These are phyloP conservation scores for Pipa parva DNA, from an alignment of 2,113 vertebrate species.

Conservation along the genomic window DNA sequence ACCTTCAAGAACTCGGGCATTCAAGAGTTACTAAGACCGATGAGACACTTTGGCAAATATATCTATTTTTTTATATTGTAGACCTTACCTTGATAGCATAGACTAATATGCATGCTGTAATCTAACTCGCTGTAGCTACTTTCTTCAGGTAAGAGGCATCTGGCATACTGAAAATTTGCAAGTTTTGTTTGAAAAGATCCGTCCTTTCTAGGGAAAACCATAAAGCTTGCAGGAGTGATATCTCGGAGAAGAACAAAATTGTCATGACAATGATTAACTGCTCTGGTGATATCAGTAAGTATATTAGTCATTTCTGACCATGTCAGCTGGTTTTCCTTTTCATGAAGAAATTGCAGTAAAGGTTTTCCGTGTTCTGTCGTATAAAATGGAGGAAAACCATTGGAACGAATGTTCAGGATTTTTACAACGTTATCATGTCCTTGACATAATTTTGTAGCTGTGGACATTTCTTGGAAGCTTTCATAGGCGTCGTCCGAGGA, in stretches of 20 bases:
- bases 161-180: conserved; percentile 27
- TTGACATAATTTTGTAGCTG: conserved; percentile 23
- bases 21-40: too few species aligned
- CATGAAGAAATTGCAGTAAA: conserved; percentile 31
- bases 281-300: conserved; percentile 25
- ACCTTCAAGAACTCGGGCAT: too few species aligned
- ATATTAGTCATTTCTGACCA: conserved; percentile 19
- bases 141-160: too few species aligned
- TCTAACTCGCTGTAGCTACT: too few species aligned
- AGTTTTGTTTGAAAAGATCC: conserved; percentile 26
- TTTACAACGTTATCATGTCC: conserved; percentile 30
- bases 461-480: conserved; percentile 33
- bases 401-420: background rate
- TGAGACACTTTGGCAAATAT: too few species aligned
- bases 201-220: background rate
- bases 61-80: too few species aligned
- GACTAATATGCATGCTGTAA: too few species aligned
- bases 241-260: conserved; percentile 30
- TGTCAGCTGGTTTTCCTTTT: conserved; percentile 32
- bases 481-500: conserved; percentile 19
- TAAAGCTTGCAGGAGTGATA: conserved; percentile 42
- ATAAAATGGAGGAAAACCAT: conserved; percentile 4
- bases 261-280: conserved; percentile 19
- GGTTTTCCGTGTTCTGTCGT: conserved; percentile 26
- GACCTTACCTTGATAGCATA: too few species aligned